Evolutionary conservation across 2,888 invertebrate species (phyloP).

Genomic region (Cryptus armator): DNA sequence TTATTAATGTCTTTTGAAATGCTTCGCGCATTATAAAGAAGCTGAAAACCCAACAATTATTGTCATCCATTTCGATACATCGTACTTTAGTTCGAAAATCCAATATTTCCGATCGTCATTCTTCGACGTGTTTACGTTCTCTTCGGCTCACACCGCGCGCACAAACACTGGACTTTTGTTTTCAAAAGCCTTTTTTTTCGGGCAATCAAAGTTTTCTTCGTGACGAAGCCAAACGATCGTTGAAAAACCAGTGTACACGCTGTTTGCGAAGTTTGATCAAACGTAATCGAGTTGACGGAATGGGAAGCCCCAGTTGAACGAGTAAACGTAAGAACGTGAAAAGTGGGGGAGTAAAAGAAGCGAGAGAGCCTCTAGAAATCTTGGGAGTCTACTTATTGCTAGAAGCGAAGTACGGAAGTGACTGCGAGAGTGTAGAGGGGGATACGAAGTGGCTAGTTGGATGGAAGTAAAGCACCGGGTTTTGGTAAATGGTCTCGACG

Average conservation of each 20-base stretch:
- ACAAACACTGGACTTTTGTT: no score
- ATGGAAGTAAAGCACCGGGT: constrained; percentile 41
- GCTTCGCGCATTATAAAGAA: no score
- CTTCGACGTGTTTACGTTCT: no score
- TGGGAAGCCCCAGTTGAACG: constrained; percentile 22
- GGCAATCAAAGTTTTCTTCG: neutral
- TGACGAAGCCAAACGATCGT: constrained; percentile 1
- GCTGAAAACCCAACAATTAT: no score
- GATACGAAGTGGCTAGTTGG: constrained; percentile 26
- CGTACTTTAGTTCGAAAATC: no score
- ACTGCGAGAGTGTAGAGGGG: constrained; percentile 9
- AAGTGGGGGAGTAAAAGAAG: neutral
- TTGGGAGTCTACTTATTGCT: constrained; percentile 51
- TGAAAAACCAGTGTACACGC: neutral
- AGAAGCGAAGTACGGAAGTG: constrained; percentile 56
- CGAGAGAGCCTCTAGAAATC: constrained; percentile 37
- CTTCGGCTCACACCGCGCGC: no score
- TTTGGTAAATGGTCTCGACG: constrained; percentile 34
- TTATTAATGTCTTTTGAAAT: no score
- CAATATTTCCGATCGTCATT: no score
- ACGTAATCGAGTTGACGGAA: constrained; percentile 31
- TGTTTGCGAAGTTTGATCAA: constrained; percentile 31
- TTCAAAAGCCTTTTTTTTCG: neutral
- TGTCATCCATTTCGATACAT: no score
- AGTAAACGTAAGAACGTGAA: constrained; percentile 1